Evolutionary conservation across 2,888 invertebrate species (phyloP).

Genomic region (Drosophila atripex): DNA sequence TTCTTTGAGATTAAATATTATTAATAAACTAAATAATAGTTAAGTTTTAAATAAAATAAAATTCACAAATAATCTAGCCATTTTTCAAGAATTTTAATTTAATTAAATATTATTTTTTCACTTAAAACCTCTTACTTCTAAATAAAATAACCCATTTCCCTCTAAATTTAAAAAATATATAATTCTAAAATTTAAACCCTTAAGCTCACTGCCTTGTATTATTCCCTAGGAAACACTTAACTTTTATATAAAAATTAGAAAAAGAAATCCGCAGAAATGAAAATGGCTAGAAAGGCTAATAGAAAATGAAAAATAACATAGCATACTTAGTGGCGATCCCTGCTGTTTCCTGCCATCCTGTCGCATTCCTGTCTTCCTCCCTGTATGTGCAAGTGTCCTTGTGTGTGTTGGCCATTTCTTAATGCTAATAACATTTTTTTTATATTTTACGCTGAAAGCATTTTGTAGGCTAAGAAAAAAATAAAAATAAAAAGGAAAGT

Average conservation of each 20-base stretch:
- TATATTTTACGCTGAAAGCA: slow-evolving; percentile 51
- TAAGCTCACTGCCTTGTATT: neutral
- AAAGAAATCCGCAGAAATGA: slow-evolving; percentile 7
- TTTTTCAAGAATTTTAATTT: too few species aligned
- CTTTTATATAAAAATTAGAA: slow-evolving; percentile 8
- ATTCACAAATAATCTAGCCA: too few species aligned
- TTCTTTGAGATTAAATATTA: too few species aligned
- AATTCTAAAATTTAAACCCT: neutral
- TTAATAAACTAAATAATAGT: too few species aligned
- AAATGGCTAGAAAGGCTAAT: too few species aligned
- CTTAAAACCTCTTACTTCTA: too few species aligned
- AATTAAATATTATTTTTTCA: too few species aligned
- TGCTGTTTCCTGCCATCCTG: slow-evolving; percentile 15
- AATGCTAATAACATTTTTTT: slow-evolving; percentile 69
- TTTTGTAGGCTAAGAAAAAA: slow-evolving; percentile 26
- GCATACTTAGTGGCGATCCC: slow-evolving; percentile 56
- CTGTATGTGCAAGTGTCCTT: neutral
- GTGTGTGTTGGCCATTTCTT: slow-evolving; percentile 21
- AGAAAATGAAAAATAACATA: slow-evolving; percentile 54
- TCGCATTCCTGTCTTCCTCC: slow-evolving; percentile 5
- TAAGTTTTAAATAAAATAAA: too few species aligned
- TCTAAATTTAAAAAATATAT: too few species aligned
- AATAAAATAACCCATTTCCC: too few species aligned
- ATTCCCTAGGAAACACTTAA: neutral
- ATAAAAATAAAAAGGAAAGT: neutral